Evolutionary conservation across 2,113 vertebrate species (phyloP), one percentile per base, ranked within the genome.

Genomic region (Malurus alboscapulatus): DNA sequence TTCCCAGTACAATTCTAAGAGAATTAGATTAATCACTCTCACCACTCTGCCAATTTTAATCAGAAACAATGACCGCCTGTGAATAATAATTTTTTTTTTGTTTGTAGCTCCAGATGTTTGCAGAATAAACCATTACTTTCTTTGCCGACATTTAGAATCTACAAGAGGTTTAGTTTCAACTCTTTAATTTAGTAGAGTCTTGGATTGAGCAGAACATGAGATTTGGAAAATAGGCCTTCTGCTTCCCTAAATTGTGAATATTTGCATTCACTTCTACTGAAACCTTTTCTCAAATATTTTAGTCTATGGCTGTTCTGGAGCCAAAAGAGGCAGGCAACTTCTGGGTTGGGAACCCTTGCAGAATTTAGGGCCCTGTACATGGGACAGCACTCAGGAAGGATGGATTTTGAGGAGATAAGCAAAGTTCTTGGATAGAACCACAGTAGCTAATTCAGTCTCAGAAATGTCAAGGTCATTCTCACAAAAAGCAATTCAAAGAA

Each of bases 1-100:
- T 96, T 95, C 94, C 93, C 92, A 95, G 80, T 94, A 94, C 74
- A 89, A 29, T 92, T 96, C 84, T 68, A 79, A 68, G n/a, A 91
- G 92, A 95, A 92, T 94, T 82, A 91, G 73, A 95, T 94, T 92
- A 95, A 93, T 91, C 81, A 84, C 62, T 72, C 50, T 91, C 6
- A 10, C n/a, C 34, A 72, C 30, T 84, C 65, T 94, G 92, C 66
- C 74, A 82, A 26, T 95, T 92, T 87, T 68, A 89, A 92, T 94
- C 2, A 5, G 84, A 91, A 95, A 75, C 36, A 84, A 75, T 87
- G 69, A 72, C 74, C 79, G 32, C 66, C 16, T 32, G 13, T 88
- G 91, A 94, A 95, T 92, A 93, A 91, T 50, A 88, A 47, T 77
- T 59, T 67, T 68, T 79, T 88, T 30, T 34, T 73, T 7, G 3